Conservation (phyloP, 2,888 invertebrate genomes). For the Anodontia alba region DNA sequence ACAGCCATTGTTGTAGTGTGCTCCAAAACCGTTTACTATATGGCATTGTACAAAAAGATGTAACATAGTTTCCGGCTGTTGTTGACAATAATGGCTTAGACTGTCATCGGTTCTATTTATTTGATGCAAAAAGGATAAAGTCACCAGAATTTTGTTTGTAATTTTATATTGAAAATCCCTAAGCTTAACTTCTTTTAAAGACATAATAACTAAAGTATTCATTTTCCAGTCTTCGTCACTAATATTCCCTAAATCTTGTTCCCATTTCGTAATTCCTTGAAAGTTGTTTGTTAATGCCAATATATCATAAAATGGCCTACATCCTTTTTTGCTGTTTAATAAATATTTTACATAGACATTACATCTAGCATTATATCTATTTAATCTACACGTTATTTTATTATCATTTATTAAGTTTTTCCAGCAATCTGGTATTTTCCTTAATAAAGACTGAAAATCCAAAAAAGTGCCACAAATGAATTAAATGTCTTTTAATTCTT, state of each 20-base stretch:
- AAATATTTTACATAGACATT: background rate
- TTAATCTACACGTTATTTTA: background rate
- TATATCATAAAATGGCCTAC: background rate
- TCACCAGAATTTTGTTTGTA: background rate
- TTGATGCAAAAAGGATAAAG: no score
- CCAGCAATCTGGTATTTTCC: background rate
- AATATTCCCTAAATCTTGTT: background rate
- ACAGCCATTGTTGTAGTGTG: no score
- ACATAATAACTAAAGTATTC: background rate
- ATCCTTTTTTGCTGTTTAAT: background rate
- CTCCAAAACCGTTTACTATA: no score
- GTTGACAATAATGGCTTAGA: no score
- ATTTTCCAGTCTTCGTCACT: background rate
- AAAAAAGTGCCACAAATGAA: background rate
- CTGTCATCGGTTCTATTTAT: no score
- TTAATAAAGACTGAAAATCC: background rate
- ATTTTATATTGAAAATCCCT: slow-evolving; percentile 2
- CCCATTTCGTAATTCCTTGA: background rate
- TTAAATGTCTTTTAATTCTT: background rate
- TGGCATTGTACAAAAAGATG: no score
- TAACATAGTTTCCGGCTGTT: no score
- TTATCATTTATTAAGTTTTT: background rate
- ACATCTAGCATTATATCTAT: background rate
- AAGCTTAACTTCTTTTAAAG: background rate
- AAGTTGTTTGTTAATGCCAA: background rate